These are phyloP conservation scores for Osmerus mordax DNA, from an alignment of 2,113 vertebrate genomes.

Conservation along the genomic window DNA sequence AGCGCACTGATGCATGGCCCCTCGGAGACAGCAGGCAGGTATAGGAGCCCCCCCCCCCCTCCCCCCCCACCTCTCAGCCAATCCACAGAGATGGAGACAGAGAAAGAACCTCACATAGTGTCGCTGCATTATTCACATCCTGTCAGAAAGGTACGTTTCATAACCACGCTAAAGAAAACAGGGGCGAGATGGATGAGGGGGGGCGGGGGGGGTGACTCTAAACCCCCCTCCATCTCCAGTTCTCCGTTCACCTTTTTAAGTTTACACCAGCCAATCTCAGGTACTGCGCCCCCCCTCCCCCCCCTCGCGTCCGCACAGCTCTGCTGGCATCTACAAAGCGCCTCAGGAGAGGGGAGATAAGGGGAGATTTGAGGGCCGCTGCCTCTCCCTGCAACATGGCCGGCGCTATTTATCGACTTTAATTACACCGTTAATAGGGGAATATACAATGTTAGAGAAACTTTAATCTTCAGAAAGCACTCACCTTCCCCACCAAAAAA, in stretches of 20 bases:
- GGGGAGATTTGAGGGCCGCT: conserved; percentile 27
- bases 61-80: conserved; percentile 45
- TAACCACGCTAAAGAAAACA: conserved; percentile 9
- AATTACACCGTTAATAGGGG: conserved; percentile 60
- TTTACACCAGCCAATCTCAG: conserved; percentile 45
- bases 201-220: background rate
- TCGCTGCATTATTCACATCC: conserved; percentile 66
- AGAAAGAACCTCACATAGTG: conserved; percentile 17
- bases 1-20: conserved; percentile 38
- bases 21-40: conserved; percentile 47
- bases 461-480: conserved; percentile 60
- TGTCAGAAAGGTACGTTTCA: conserved; percentile 57
- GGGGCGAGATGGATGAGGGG: conserved; percentile 30
- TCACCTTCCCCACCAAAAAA: conserved; percentile 44
- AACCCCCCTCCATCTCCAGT: background rate
- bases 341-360: conserved; percentile 43
- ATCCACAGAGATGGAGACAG: conserved; percentile 40
- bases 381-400: background rate
- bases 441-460: conserved; percentile 43
- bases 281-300: conserved; percentile 7
- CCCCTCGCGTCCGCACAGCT: background rate
- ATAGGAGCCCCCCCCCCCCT: conserved; percentile 24
- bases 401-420: conserved; percentile 55
- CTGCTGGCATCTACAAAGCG: conserved; percentile 19
- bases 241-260: conserved; percentile 44